A percentile compares a stretch with the other conserved stretches of the same genome.
phyloP scores from a whole-genome alignment of 2,113 vertebrate species.

The Hippocampus abdominalis region DNA sequence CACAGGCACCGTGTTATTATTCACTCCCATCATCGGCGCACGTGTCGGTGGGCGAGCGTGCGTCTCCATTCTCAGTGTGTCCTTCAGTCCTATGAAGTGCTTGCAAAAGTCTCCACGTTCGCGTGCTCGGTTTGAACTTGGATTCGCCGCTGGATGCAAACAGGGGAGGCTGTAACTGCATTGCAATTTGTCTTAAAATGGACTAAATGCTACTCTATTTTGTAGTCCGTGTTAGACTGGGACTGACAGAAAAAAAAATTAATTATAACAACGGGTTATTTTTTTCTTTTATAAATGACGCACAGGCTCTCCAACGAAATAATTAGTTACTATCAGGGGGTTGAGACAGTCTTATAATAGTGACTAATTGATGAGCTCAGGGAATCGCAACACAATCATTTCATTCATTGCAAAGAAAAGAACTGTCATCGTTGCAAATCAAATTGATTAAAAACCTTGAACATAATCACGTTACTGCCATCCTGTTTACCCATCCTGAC shows the following conservation, averaged over 20 bases:
- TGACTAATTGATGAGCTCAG: not conserved
- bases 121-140: constrained; percentile 7
- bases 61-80: not conserved
- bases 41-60: not conserved
- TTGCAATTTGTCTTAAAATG: too few species aligned
- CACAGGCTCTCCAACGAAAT: not conserved
- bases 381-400: not conserved
- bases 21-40: constrained; percentile 16
- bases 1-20: constrained; percentile 19
- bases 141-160: constrained; percentile 5
- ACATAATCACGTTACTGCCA: not conserved
- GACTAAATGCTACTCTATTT: not conserved
- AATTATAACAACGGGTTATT: not conserved
- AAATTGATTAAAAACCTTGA: not conserved
- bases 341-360: not conserved
- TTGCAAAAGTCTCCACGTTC: constrained; percentile 5
- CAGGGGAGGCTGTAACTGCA: not conserved
- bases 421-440: not conserved
- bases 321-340: not conserved
- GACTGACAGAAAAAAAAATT: not conserved
- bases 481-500: not conserved
- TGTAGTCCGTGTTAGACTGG: not conserved
- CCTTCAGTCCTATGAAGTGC: not conserved
- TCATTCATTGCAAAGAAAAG: not conserved
- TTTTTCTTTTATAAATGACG: not conserved